A percentile compares a stretch with the other conserved stretches of the same genome.
Conservation (phyloP, 2,888 invertebrate species). For the Acanthosepion lycidas region DNA sequence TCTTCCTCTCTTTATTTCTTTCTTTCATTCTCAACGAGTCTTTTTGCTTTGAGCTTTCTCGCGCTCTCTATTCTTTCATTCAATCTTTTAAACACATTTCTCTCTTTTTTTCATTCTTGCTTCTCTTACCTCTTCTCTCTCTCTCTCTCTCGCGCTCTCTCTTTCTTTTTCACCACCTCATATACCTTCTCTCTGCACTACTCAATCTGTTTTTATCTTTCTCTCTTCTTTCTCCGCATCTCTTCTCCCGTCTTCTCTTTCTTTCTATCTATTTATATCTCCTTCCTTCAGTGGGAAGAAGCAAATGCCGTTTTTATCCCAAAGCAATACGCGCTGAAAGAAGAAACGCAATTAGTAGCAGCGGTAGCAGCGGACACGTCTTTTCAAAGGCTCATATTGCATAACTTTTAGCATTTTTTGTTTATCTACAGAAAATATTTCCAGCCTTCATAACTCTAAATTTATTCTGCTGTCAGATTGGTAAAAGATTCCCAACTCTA, state of each 20-base stretch:
- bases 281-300: no score
- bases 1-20: no score
- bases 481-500: not conserved
- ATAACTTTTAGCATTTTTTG: not conserved
- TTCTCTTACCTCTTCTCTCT: not conserved
- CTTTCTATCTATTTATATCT: no score
- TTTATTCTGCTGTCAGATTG: not conserved
- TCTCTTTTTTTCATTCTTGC: not conserved
- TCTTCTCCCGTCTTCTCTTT: no score
- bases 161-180: not conserved
- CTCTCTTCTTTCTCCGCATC: not conserved
- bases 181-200: no score
- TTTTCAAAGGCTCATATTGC: not conserved
- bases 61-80: not conserved
- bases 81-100: not conserved
- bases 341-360: no score
- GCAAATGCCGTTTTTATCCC: no score
- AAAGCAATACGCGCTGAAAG: no score
- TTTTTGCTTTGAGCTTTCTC: not conserved
- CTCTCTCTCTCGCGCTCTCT: no score
- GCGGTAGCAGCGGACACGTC: not conserved
- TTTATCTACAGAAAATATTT: not conserved
- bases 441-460: conserved; percentile 6
- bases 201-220: not conserved
- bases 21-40: no score